Evolutionary conservation across 2,113 vertebrate genomes (phyloP).

Genomic region (Gobio gobio): DNA sequence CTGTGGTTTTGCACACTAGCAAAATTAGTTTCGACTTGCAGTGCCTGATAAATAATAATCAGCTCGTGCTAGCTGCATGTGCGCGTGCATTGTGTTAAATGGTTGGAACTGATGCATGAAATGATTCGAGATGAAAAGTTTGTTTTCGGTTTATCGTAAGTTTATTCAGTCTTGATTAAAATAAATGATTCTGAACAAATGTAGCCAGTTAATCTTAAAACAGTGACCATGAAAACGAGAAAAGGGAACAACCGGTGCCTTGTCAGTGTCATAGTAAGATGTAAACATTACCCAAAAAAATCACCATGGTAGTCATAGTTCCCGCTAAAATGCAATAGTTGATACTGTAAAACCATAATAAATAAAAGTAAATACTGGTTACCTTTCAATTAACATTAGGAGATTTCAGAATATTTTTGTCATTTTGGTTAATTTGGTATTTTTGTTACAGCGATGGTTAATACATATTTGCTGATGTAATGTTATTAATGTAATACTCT

Average conservation of each 20-base stretch:
- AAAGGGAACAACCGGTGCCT: neutral
- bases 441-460: neutral
- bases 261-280: neutral
- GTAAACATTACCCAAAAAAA: neutral
- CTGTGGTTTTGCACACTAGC: neutral
- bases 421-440: neutral
- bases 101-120: neutral
- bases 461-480: neutral
- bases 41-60: neutral
- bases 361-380: neutral
- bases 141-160: neutral
- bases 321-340: neutral
- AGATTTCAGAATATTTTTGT: neutral
- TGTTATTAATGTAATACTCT: neutral
- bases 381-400: no score
- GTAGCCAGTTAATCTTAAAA: neutral
- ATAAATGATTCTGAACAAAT: neutral
- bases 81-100: slow-evolving; percentile 19
- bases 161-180: neutral
- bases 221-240: neutral
- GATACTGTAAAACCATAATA: neutral
- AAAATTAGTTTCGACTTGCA: neutral
- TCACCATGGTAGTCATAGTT: neutral
- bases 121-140: neutral
- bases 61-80: slow-evolving; percentile 33